Evolutionary conservation across 1,140 invertebrate genomes (phyloP).

Genomic region (Drosophila persimilis): DNA sequence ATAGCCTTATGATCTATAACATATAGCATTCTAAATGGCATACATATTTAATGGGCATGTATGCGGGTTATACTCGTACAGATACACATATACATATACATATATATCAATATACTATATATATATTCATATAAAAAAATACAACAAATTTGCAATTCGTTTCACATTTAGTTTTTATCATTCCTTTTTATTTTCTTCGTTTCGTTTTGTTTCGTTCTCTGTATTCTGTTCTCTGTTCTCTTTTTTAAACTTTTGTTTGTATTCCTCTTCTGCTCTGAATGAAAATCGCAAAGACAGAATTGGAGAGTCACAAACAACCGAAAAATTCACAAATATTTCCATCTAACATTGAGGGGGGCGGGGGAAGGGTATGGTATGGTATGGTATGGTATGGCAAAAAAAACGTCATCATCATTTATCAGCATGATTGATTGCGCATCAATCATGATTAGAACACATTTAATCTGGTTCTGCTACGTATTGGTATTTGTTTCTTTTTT

Average conservation of each 20-base stretch:
- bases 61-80: conserved; percentile 19
- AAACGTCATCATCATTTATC: conserved; percentile 38
- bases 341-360: conserved; percentile 55
- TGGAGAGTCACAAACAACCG: conserved; percentile 7
- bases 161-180: conserved; percentile 57
- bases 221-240: conserved; percentile 32
- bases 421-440: conserved; percentile 12
- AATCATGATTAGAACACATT: conserved; percentile 61
- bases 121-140: conserved; percentile 74
- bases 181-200: conserved; percentile 7
- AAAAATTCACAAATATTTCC: conserved; percentile 51
- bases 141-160: conserved; percentile 79
- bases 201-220: conserved; percentile 6
- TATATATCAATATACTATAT: conserved; percentile 27
- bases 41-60: conserved; percentile 49
- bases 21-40: conserved; percentile 56
- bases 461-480: conserved; percentile 31
- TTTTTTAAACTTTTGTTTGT: conserved; percentile 16
- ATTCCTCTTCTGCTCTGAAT: too few species aligned
- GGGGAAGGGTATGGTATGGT: too few species aligned
- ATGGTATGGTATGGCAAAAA: conserved; percentile 58
- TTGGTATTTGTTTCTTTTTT: conserved; percentile 7
- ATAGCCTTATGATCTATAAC: conserved; percentile 68
- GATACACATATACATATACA: conserved; percentile 30
- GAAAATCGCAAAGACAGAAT: conserved; percentile 17